Conservation (phyloP, 2,113 vertebrate species). For the Lethenteron camtschaticum region DNA sequence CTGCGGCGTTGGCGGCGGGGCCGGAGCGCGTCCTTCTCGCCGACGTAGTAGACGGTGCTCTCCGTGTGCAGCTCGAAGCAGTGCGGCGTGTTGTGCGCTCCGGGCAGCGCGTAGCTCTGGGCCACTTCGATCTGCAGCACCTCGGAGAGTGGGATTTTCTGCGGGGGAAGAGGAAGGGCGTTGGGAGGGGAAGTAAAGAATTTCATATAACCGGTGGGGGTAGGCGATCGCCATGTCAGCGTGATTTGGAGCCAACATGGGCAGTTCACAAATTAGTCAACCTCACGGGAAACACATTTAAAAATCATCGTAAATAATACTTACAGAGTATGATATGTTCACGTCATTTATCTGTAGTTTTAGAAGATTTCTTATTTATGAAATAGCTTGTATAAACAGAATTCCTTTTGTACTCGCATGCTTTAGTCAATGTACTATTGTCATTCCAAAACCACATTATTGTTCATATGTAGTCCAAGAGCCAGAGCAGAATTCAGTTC, state of each 20-base stretch:
- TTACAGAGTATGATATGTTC: background rate
- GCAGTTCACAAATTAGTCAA: too few relatives aligned
- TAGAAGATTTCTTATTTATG: background rate
- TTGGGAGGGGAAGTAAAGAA: too few relatives aligned
- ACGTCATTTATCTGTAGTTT: background rate
- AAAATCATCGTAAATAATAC: background rate
- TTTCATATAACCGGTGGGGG: too few relatives aligned
- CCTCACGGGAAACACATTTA: too few relatives aligned
- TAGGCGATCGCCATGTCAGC: too few relatives aligned
- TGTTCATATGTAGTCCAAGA: too few relatives aligned
- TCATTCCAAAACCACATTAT: too few relatives aligned
- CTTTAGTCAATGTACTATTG: too few relatives aligned
- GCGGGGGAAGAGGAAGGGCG: background rate
- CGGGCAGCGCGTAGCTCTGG: slow-evolving; percentile 1
- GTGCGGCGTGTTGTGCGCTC: slow-evolving; percentile 11
- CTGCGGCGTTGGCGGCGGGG: slow-evolving; percentile 3
- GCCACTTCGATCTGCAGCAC: background rate
- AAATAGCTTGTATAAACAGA: background rate
- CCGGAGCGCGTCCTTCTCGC: slow-evolving; percentile 7
- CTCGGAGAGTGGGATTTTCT: slow-evolving; percentile 1
- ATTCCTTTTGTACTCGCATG: too few relatives aligned
- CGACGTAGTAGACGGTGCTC: slow-evolving; percentile 22
- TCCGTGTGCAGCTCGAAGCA: slow-evolving; percentile 25
- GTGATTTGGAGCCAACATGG: too few relatives aligned
- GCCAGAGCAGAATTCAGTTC: too few relatives aligned